Percentiles rank a stretch among this genome's conserved stretches.
Conservation (phyloP, 1,140 invertebrate genomes). For the Fragariocoptes setiger region DNA sequence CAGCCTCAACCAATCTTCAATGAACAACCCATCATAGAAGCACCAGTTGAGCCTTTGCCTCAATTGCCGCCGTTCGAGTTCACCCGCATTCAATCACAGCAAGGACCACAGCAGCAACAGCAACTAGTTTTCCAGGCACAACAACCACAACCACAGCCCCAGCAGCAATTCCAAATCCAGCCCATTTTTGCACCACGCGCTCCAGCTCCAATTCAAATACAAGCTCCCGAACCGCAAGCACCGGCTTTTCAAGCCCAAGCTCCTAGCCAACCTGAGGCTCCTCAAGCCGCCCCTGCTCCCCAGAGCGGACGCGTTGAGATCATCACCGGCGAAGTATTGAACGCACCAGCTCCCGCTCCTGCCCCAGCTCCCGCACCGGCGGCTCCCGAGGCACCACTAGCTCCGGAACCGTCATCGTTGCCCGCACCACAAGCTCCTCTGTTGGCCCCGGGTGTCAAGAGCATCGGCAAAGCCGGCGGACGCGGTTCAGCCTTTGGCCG, state of each 20-base stretch:
- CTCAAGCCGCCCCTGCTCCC: not conserved
- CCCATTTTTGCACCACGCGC: not conserved
- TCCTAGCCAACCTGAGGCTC: not conserved
- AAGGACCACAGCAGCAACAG: not conserved
- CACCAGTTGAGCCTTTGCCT: no score
- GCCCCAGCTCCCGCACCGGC: not conserved
- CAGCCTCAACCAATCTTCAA: no score
- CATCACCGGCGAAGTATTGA: not conserved
- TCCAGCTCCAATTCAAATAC: not conserved
- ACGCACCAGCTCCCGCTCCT: not conserved
- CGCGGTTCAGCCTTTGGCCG: no score
- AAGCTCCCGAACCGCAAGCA: no score
- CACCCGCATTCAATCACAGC: not conserved
- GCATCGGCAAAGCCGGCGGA: no score
- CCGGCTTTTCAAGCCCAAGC: no score
- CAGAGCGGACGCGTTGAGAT: not conserved
- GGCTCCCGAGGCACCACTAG: no score
- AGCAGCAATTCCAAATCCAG: not conserved
- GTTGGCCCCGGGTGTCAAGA: no score
- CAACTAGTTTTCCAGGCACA: not conserved
- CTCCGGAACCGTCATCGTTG: no score
- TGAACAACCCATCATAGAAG: no score
- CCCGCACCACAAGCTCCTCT: no score
- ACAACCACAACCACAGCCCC: not conserved
- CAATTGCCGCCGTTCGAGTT: not conserved